phyloP scores from a whole-genome alignment of 2,888 invertebrate genomes.

The Drosophila rubida region DNA sequence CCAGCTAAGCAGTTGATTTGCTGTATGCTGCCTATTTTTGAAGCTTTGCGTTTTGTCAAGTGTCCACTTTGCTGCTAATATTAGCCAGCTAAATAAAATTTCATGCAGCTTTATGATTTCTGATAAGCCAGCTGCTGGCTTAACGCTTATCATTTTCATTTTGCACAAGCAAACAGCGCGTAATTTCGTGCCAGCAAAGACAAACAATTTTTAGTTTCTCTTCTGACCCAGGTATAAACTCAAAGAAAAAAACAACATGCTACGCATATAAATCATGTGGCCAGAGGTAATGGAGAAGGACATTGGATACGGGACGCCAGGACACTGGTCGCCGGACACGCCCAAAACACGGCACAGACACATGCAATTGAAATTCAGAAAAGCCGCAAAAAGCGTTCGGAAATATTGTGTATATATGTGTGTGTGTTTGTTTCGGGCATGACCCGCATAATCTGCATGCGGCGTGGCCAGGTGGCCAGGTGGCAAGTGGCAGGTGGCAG shows the following conservation, averaged over 20 bases:
- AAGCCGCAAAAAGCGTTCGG: conserved; percentile 15
- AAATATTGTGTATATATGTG: neutral
- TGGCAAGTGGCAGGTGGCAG: neutral
- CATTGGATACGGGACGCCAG: neutral
- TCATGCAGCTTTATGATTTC: conserved; percentile 13
- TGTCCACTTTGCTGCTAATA: neutral
- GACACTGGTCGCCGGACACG: conserved; percentile 17
- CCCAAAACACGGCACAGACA: conserved; percentile 16
- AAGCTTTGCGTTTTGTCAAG: neutral
- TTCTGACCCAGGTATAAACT: neutral
- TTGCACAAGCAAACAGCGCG: conserved; percentile 39
- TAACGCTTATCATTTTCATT: conserved; percentile 34
- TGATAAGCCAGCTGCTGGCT: conserved; percentile 21
- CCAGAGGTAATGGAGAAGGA: conserved; percentile 17
- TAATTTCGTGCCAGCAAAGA: conserved; percentile 31
- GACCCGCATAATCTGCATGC: conserved; percentile 43
- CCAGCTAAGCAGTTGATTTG: no score
- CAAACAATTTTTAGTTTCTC: conserved; percentile 36
- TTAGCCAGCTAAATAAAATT: conserved; percentile 12
- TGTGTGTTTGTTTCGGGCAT: conserved; percentile 4
- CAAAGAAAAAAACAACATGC: conserved; percentile 32
- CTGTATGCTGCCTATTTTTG: no score
- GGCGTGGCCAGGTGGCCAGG: conserved; percentile 11
- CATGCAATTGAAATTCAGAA: conserved; percentile 50
- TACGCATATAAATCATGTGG: conserved; percentile 50